Base-by-base conservation (phyloP, 2,113 vertebrate genomes). In the Odontophorus gujanensis region DNA sequence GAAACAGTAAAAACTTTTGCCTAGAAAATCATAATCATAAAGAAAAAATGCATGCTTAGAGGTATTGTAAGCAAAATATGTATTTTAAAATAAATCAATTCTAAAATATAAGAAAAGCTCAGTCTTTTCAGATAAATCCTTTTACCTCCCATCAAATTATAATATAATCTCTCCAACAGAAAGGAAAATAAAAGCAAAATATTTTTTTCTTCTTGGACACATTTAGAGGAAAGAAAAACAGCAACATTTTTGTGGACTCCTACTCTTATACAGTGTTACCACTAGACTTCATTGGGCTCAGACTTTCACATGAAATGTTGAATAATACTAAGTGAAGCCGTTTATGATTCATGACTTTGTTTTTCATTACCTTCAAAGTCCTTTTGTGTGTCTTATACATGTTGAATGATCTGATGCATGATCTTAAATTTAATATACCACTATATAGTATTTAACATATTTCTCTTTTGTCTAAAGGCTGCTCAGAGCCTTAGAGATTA, bases 261-360 rank as follows among this genome's bases (percentile, higher is more conserved):
- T 65, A 6, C 16, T 63, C 19, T 40, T 12, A 50, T 17, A 18
- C 2, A 24, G 7, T 17, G 30, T 38, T 82, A 71, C 12, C 28
- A 40, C 4, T 42, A 62, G 18, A 51, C 14, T 38, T 85, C 2
- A 34, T 2, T 55, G 4, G 7, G 32, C 61, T 22, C 20, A 51
- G 21, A 72, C 22, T 83, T 66, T 53, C 26, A 58, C 1, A 0
- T 0, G 1, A 20, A 79, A 42, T 47, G 3, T 36, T 71, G 11
- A 32, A 6, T 26, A 48, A 18, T 51, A 8, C 20, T 43, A 40
- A 20, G 32, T 32, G 20, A 5, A 24, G 8, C 3, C 47, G 16
- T n/a, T 73, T 69, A 26, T 85, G 34, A 38, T 85, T 81, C 19
- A 38, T 7, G 43, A 17, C 42, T 28, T 18, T 55, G 5, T 51